phyloP scores from a whole-genome alignment of 1,140 invertebrate species.

The Helicoverpa armigera region DNA sequence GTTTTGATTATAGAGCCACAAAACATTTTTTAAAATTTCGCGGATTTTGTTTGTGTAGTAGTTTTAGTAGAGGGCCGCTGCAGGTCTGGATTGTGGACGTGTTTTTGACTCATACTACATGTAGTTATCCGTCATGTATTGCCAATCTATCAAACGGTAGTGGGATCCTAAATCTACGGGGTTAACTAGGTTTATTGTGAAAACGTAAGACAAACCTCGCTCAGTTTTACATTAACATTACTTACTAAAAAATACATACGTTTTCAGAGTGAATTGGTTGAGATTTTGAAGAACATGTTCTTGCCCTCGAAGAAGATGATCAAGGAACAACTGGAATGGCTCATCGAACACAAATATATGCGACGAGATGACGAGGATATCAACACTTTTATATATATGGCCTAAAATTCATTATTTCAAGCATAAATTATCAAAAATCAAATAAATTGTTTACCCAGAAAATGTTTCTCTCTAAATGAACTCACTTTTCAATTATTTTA shows the following conservation, averaged over 20 bases:
- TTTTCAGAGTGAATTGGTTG: constrained; percentile 95
- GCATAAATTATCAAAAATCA: constrained; percentile 71
- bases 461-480: constrained; percentile 36
- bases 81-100: too few species aligned
- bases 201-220: too few species aligned
- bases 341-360: constrained; percentile 99
- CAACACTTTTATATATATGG: constrained; percentile 99
- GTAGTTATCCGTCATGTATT: too few species aligned
- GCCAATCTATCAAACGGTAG: too few species aligned
- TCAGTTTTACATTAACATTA: too few species aligned
- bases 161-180: too few species aligned
- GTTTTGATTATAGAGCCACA: too few species aligned
- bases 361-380: constrained; percentile 98
- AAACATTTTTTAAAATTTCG: too few species aligned
- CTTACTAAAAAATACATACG: constrained; percentile 23
- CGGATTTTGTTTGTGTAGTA: too few species aligned
- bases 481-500: constrained; percentile 30
- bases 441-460: constrained; percentile 77
- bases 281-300: constrained; percentile 99
- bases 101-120: too few species aligned
- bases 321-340: constrained; percentile 99
- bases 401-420: constrained; percentile 87
- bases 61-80: too few species aligned
- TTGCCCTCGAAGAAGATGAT: constrained; percentile 99
- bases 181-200: background rate